Base-by-base conservation (phyloP, 1,140 invertebrate species). In the Cotesia vestalis region DNA sequence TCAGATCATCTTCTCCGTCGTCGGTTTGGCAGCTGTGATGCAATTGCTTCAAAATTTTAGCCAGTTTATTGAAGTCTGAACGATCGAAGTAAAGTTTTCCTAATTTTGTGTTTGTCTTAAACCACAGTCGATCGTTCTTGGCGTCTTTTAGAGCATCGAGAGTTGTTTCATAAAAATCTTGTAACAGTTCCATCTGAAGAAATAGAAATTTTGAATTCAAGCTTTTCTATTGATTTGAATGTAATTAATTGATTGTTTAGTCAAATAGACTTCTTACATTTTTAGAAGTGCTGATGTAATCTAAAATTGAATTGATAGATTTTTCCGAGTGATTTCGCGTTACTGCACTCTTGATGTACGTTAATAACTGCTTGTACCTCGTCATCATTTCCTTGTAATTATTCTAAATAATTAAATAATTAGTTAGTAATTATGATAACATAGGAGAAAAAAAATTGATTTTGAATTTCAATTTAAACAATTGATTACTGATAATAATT, bases 281-380 rank as follows among this genome's bases (percentile, higher is more conserved):
- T 90, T 98, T 98, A 12, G 97, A 99, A 61, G 97, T 99, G 17
- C 98, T 99, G 76, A 99, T 99, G 84, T 99, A 99, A 88, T 99
- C 98, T 75, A 99, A 88, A 81, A 99, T 99, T 14, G 98, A 99
- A 86, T 99, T 99, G 75, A 99, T 99, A 34, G 97, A 99, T 83
- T 99, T 99, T 85, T 99, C 98, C 67, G 98, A 99, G 84, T 99
- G 98, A 86, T 99, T 99, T 81, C 98, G 92, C 5, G 98, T 99
- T 20, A 99, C 98, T 60, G 98, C 97, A 88, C 95, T 98, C 87
- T 99, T 99, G 61, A 99, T 99, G 82, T 99, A 99, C 1, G 96
- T 98, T 61, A 99, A 89, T 53, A 99, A 88, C 85, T 98, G 95
- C 83, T 98, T 98, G 83, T 99, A 99, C 68, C 97, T 90, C 2